Percentiles rank a stretch among this genome's conserved stretches.
These are phyloP conservation scores for Heliconius cydno DNA, from an alignment of 2,888 invertebrate species.

Conservation along the genomic window DNA sequence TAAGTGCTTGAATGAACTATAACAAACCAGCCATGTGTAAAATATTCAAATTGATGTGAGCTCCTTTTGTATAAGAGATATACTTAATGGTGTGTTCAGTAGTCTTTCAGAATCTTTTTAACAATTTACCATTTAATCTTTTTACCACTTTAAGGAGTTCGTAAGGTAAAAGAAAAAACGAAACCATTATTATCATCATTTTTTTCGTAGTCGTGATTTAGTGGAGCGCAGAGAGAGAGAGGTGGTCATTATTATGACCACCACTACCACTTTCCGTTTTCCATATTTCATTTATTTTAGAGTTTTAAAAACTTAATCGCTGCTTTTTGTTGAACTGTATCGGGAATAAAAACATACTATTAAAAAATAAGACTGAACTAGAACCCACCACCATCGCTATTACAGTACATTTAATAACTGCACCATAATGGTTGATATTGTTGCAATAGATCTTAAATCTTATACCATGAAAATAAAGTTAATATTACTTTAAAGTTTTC, in stretches of 20 bases:
- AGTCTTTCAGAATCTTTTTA: not conserved
- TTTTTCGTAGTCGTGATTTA: too few relatives aligned
- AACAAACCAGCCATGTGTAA: not conserved
- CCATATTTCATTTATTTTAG: not conserved
- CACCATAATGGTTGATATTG: too few relatives aligned
- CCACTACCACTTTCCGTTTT: not conserved
- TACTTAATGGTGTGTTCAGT: not conserved
- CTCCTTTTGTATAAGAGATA: not conserved
- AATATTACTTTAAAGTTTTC: not conserved
- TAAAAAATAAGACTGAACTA: not conserved
- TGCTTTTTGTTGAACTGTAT: not conserved
- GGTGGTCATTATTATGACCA: too few relatives aligned
- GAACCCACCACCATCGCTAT: not conserved
- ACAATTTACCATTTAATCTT: not conserved
- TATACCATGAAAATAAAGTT: not conserved
- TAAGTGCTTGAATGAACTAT: not conserved
- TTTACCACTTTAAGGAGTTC: not conserved
- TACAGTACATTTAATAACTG: not conserved
- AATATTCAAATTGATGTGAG: constrained; percentile 5
- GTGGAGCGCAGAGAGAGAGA: too few relatives aligned
- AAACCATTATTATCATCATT: too few relatives aligned
- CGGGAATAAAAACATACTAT: not conserved
- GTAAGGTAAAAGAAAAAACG: not conserved
- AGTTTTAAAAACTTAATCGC: not conserved
- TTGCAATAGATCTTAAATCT: not conserved